Base-by-base conservation (phyloP, 2,113 vertebrate species). In the Catharus minimus region DNA sequence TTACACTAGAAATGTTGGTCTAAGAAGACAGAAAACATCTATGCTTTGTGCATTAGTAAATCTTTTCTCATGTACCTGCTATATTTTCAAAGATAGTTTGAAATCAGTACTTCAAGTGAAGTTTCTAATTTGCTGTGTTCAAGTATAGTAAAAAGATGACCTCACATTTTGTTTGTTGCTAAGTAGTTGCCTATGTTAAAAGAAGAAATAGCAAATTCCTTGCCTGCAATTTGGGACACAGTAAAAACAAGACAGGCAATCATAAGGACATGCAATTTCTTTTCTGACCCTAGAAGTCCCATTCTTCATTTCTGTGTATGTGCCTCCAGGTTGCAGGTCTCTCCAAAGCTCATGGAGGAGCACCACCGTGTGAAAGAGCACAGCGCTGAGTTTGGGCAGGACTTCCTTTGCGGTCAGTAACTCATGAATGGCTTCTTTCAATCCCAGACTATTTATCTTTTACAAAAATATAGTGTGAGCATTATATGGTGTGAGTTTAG, bases 321-420 rank as follows among this genome's bases (percentile, higher is more conserved):
- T 61, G 10, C 9, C 11, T 52, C 4, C 17, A 53, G 22, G 15
- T 15, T 68, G 13, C 7, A 19, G 6, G 5, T 30, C 19, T 66
- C 13, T 60, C 16, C 6, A 58, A 58, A 62, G 28, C 18, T 11
- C 1, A 1, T 0, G 0, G 1, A 2, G 19, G 7, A 64, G 4
- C 32, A 46, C 3, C 17, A 43, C 4, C 5, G 5, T 11, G 3
- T 7, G 23, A 50, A 23, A 17, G 11, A 67, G 7, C 21, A n/a
- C 13, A 64, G 27, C 10, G 13, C 7, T 20, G 28, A 26, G 4
- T 26, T 41, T 44, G 15, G 16, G 14, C 23, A 66, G 23, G 10
- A 55, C 4, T 44, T 81, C 26, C 19, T 49, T 32, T 69, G 16
- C 2, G 17, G 14, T 47, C 26, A n/a, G 9, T 67, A 71, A 61